A percentile compares a stretch with the other conserved stretches of the same genome.
Evolutionary conservation across 1,140 invertebrate genomes (phyloP).

Genomic region (Cherax quadricarinatus): DNA sequence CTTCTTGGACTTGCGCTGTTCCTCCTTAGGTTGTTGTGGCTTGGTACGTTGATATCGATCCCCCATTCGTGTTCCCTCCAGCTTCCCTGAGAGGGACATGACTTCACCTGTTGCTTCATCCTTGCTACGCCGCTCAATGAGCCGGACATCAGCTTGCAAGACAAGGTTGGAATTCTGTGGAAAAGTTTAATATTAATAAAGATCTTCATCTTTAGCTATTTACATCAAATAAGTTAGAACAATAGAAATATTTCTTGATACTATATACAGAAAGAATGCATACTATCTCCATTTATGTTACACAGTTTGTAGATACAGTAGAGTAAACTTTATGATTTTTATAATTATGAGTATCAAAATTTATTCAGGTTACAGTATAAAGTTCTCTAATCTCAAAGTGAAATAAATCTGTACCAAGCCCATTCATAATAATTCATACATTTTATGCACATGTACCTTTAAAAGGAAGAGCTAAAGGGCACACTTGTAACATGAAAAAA

Average conservation of each 20-base stretch:
- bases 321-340: no score
- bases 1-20: slow-evolving; percentile 76
- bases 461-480: no score
- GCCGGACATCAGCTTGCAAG: slow-evolving; percentile 97
- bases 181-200: slow-evolving; percentile 66
- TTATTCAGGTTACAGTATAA: no score
- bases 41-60: slow-evolving; percentile 93
- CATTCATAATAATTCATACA: no score
- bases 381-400: no score
- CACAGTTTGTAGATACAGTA: no score
- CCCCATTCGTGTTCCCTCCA: slow-evolving; percentile 96
- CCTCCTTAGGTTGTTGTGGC: slow-evolving; percentile 83
- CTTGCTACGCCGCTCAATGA: slow-evolving; percentile 96
- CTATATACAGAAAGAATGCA: background rate
- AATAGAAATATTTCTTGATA: background rate
- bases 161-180: slow-evolving; percentile 99
- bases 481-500: no score
- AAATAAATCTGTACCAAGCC: no score
- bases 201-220: background rate
- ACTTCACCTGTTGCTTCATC: slow-evolving; percentile 99
- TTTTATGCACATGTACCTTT: no score
- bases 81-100: slow-evolving; percentile 93
- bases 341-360: no score
- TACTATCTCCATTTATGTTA: no score
- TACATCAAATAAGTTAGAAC: background rate